Percentiles rank a stretch among this genome's conserved stretches.
Evolutionary conservation across 2,797 vertebrate species (phyloP).

Genomic region (Amphiprion clarkii): DNA sequence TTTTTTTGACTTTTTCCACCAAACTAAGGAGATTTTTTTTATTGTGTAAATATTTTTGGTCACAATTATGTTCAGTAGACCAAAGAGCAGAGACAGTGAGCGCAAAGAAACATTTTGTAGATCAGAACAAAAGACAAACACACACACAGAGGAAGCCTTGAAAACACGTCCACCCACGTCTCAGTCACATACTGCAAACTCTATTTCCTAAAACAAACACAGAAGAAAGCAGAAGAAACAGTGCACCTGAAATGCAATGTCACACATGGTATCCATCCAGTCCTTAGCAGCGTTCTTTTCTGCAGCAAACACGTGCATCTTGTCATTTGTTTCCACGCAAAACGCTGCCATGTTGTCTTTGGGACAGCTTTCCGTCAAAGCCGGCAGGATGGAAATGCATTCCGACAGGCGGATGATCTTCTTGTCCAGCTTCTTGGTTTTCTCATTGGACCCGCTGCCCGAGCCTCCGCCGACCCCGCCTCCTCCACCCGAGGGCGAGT

Average conservation of each 20-base stretch:
- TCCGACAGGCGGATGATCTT: constrained; percentile 94
- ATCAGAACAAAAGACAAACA: constrained; percentile 1
- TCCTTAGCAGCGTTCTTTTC: constrained; percentile 85
- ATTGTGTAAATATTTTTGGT: constrained; percentile 1
- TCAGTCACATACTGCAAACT: constrained; percentile 5
- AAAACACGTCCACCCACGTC: constrained; percentile 17
- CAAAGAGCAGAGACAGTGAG: not conserved
- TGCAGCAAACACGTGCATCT: constrained; percentile 91
- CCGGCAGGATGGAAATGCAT: constrained; percentile 91
- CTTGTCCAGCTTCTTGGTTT: constrained; percentile 90
- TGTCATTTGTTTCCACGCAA: constrained; percentile 93
- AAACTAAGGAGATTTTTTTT: not conserved
- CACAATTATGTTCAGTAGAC: not conserved
- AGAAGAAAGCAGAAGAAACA: not conserved
- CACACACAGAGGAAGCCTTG: constrained; percentile 14
- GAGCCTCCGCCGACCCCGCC: constrained; percentile 66
- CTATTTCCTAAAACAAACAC: constrained; percentile 1
- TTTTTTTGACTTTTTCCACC: not conserved
- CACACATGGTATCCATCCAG: constrained; percentile 94
- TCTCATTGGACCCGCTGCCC: constrained; percentile 80
- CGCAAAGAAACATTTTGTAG: not conserved
- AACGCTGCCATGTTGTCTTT: constrained; percentile 92
- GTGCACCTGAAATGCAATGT: constrained; percentile 93
- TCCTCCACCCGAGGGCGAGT: constrained; percentile 78
- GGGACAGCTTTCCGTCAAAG: constrained; percentile 87